Conservation (phyloP, 2,797 vertebrate species). For the Menidia menidia region DNA sequence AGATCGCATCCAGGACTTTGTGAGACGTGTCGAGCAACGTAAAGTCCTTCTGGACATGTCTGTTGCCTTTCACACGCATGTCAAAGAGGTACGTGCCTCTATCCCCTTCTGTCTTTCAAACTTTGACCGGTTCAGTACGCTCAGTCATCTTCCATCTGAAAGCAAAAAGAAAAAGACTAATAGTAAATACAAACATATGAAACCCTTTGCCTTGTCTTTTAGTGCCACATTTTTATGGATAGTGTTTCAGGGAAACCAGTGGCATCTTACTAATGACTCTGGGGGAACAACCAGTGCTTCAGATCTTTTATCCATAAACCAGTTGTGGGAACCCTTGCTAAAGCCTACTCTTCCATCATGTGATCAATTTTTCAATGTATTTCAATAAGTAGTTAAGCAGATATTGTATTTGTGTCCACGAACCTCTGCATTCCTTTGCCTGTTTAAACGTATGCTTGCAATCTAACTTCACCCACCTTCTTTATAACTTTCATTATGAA, state of each 20-base stretch:
- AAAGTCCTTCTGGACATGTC: conserved; percentile 98
- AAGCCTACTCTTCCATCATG: not conserved
- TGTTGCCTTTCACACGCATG: conserved; percentile 96
- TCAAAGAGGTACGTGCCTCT: conserved; percentile 90
- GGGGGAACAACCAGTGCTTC: not conserved
- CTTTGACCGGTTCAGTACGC: conserved; percentile 1
- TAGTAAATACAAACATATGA: too few relatives aligned
- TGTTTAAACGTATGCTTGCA: conserved; percentile 13
- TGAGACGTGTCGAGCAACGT: conserved; percentile 94
- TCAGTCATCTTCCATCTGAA: not conserved
- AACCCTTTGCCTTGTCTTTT: too few relatives aligned
- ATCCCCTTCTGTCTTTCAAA: conserved; percentile 1
- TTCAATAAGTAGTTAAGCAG: not conserved
- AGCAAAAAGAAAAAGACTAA: too few relatives aligned
- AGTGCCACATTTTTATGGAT: not conserved
- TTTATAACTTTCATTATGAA: conserved; percentile 16
- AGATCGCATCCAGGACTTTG: conserved; percentile 97
- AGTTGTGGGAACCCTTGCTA: not conserved
- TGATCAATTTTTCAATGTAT: not conserved
- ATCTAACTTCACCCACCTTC: conserved; percentile 1
- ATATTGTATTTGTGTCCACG: not conserved
- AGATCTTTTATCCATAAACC: not conserved
- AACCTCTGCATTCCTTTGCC: conserved; percentile 3
- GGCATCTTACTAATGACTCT: not conserved
- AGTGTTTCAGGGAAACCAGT: not conserved